phyloP scores from a whole-genome alignment of 2,888 invertebrate genomes.

The Caenorhabditis sp. region DNA sequence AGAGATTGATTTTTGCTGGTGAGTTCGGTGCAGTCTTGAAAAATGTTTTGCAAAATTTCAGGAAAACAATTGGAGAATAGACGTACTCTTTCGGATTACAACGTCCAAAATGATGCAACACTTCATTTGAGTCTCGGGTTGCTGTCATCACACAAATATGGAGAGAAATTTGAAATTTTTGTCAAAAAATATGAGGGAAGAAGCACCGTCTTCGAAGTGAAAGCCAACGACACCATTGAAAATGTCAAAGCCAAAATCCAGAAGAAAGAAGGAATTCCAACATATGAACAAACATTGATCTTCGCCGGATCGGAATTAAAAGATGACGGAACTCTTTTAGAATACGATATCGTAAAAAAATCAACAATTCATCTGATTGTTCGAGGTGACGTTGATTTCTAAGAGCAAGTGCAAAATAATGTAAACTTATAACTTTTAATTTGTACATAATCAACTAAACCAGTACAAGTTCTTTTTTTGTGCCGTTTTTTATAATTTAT shows the following conservation, averaged over 20 bases:
- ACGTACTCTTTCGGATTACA: constrained; percentile 56
- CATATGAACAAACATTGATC: constrained; percentile 48
- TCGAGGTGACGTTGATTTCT: too few relatives aligned
- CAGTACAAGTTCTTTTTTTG: too few relatives aligned
- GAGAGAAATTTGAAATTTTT: too few relatives aligned
- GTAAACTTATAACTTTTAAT: too few relatives aligned
- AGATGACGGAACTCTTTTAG: constrained; percentile 45
- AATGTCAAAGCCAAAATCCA: constrained; percentile 50
- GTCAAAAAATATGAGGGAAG: constrained; percentile 87
- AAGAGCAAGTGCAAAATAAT: too few relatives aligned
- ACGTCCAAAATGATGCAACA: constrained; percentile 52
- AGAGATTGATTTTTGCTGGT: constrained; percentile 56
- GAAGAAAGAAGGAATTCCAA: constrained; percentile 51
- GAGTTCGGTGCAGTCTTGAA: too few relatives aligned
- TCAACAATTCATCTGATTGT: too few relatives aligned
- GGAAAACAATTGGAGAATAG: constrained; percentile 73
- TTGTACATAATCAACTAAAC: too few relatives aligned
- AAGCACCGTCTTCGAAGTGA: constrained; percentile 77
- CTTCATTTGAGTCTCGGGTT: constrained; percentile 74
- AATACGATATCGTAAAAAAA: too few relatives aligned
- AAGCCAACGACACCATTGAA: constrained; percentile 48
- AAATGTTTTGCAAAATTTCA: too few relatives aligned
- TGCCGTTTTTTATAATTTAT: too few relatives aligned
- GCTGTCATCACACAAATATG: too few relatives aligned
- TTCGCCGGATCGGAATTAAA: constrained; percentile 50